phyloP scores from a whole-genome alignment of 2,797 vertebrate species.

The Hylomyscus alleni region DNA sequence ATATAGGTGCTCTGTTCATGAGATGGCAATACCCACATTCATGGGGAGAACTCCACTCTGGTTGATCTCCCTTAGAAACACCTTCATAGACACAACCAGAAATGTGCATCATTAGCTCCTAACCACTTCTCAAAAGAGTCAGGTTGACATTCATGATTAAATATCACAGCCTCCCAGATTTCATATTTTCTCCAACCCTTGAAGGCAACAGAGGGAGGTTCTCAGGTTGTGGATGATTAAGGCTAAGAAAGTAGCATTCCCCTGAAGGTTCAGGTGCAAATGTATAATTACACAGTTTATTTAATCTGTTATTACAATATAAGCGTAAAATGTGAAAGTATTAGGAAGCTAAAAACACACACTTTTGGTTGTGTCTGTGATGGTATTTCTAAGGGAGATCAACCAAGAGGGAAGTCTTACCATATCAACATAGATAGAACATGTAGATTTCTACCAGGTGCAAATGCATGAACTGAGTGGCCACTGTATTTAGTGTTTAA shows the following conservation, averaged over 20 bases:
- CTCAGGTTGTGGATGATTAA: constrained; percentile 14
- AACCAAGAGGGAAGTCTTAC: background rate
- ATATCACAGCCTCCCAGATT: background rate
- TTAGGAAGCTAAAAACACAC: background rate
- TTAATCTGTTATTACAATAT: constrained; percentile 39
- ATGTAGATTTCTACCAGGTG: background rate
- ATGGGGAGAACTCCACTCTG: background rate
- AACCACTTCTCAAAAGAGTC: background rate
- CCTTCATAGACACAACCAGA: background rate
- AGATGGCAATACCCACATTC: background rate
- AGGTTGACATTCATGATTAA: background rate
- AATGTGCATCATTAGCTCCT: background rate
- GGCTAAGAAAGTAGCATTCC: background rate
- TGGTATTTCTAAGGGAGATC: background rate
- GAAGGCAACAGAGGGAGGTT: background rate
- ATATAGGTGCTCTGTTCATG: background rate
- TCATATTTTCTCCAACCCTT: background rate
- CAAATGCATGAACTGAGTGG: background rate
- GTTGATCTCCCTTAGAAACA: background rate
- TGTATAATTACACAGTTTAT: background rate
- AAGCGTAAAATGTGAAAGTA: constrained; percentile 29
- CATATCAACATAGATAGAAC: background rate
- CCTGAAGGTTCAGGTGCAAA: constrained; percentile 20
- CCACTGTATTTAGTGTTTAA: background rate
- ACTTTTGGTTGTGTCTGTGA: background rate